A percentile compares a stretch with the other conserved stretches of the same genome.
These are phyloP conservation scores for Cyphomyrus discorhynchus DNA, from an alignment of 2,113 vertebrate species.

Conservation along the genomic window DNA sequence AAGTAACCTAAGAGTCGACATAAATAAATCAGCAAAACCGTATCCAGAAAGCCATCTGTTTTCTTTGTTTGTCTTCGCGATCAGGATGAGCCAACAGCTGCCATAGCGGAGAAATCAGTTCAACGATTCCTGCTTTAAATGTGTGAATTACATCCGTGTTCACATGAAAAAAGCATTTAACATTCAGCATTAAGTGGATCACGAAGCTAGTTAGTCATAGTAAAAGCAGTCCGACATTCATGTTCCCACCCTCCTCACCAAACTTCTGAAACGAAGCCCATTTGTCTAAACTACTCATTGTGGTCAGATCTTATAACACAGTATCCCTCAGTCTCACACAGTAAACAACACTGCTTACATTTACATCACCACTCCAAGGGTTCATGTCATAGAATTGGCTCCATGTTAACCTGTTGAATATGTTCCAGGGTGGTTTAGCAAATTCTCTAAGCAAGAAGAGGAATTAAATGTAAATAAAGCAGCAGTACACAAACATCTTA, in stretches of 20 bases:
- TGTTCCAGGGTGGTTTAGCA: background rate
- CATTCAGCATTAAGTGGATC: background rate
- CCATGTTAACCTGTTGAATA: background rate
- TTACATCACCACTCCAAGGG: background rate
- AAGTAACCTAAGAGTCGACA: background rate
- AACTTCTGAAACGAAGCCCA: background rate
- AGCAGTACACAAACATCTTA: background rate
- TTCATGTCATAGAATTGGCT: background rate
- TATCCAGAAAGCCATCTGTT: background rate
- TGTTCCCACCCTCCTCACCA: background rate
- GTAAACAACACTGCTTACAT: background rate
- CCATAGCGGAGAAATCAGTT: background rate
- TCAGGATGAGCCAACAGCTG: constrained; percentile 1
- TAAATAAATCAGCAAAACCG: constrained; percentile 9
- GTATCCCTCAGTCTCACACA: background rate
- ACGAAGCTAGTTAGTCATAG: background rate
- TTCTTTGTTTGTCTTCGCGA: constrained; percentile 7
- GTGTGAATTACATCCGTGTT: background rate
- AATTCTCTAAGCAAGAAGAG: background rate
- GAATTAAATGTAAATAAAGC: background rate
- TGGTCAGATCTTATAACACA: background rate
- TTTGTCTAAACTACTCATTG: background rate
- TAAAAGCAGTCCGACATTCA: background rate
- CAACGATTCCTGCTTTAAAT: background rate
- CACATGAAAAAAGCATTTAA: constrained; percentile 4